Conservation (phyloP, 2,888 invertebrate genomes). For the Stenodera caucasica region DNA sequence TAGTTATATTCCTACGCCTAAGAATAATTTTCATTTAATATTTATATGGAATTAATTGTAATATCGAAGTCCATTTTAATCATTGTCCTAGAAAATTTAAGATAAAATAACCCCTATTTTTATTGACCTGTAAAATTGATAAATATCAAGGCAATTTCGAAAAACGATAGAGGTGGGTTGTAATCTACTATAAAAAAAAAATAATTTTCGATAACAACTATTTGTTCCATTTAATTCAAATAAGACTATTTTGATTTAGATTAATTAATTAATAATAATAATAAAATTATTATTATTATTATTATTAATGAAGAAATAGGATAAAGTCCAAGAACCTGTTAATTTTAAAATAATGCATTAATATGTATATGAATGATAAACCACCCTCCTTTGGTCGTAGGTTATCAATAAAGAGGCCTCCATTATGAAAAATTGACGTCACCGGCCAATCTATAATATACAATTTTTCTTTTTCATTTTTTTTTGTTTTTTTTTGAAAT, state of each 20-base stretch:
- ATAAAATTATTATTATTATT: not conserved
- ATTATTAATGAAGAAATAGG: constrained; percentile 8
- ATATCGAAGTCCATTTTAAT: too few relatives aligned
- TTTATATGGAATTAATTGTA: too few relatives aligned
- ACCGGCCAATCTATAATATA: constrained; percentile 9
- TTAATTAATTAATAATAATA: not conserved
- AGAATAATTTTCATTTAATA: too few relatives aligned
- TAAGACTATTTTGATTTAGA: too few relatives aligned
- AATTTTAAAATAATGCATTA: constrained; percentile 11
- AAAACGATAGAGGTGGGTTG: not conserved
- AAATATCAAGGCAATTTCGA: not conserved
- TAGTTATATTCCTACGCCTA: too few relatives aligned
- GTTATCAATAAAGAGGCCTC: constrained; percentile 33
- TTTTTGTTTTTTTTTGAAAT: too few relatives aligned
- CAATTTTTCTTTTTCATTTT: too few relatives aligned
- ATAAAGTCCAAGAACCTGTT: constrained; percentile 40
- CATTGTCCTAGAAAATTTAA: not conserved
- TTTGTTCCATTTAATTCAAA: too few relatives aligned
- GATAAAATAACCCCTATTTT: not conserved
- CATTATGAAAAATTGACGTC: constrained; percentile 34
- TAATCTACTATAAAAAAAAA: not conserved
- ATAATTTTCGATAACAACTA: too few relatives aligned
- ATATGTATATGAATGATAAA: constrained; percentile 34
- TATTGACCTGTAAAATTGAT: not conserved
- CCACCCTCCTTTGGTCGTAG: constrained; percentile 32